Base-by-base conservation (phyloP, 2,888 invertebrate genomes). In the Zelleria hepariella region DNA sequence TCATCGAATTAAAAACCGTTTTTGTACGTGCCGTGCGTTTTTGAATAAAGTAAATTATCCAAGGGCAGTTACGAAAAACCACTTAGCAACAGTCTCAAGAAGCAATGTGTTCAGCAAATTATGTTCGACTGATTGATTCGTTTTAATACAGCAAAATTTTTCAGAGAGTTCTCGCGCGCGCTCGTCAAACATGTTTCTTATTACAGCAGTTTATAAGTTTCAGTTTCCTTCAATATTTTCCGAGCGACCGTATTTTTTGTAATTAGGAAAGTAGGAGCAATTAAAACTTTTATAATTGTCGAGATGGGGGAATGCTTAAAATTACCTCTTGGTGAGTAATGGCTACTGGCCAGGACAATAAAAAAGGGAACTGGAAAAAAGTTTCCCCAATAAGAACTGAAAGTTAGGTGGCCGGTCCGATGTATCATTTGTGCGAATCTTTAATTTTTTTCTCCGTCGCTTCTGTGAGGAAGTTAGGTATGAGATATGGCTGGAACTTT, bases 251-350 rank as follows among this genome's bases (percentile, higher is more conserved):
- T 82, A 78, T 84, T 85, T 82, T 85, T 83, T 78, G 80, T 86
- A 86, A 87, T 87, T 86, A 85, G 80, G 77, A 86, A 87, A 87
- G 86, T 85, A 81, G 71, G 76, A 80, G 80, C 84, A 83, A 86
- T 87, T 87, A 86, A 87, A 87, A 87, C 85, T 87, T 87, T 86
- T 85, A 85, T 85, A 86, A 86, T 86, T 83, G 86, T 85, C 76
- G 77, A 71, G 79, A 84, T 82, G 82, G 78, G 70, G 75, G n/a
- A 75, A 78, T 77, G 73, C 74, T 80, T 72, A 82, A 80, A 81
- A 86, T 85, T 84, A 78, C 81, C 82, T 77, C 76, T 68, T 74
- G 73, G 77, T 81, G 83, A 84, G 85, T 84, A 85, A 82, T 85
- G 80, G 77, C 70, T 71, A 74, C 75, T 75, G 75, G 74, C 77